Evolutionary conservation across 1,140 invertebrate genomes (phyloP).

Genomic region (Vollenhovia emeryi): DNA sequence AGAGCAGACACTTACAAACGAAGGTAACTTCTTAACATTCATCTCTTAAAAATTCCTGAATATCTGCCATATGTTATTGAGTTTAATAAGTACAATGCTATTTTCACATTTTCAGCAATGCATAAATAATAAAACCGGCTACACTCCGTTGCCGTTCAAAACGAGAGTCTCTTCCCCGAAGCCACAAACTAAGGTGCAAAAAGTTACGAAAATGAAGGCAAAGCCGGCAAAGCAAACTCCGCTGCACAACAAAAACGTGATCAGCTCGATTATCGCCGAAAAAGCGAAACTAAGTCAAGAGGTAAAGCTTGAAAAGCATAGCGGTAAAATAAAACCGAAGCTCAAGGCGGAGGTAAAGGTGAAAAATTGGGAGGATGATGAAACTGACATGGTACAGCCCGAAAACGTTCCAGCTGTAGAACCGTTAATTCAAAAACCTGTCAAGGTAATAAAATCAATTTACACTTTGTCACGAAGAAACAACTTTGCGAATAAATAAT

Average conservation of each 20-base stretch:
- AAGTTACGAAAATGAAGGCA: constrained; percentile 74
- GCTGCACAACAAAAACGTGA: constrained; percentile 82
- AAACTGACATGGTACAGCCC: constrained; percentile 70
- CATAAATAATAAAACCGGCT: constrained; percentile 69
- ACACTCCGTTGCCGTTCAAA: constrained; percentile 79
- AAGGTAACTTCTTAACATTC: constrained; percentile 81
- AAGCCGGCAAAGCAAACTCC: constrained; percentile 81
- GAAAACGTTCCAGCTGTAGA: constrained; percentile 53
- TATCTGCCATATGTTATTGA: neutral
- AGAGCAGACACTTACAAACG: constrained; percentile 86
- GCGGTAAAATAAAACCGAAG: constrained; percentile 88
- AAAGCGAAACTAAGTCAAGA: constrained; percentile 82
- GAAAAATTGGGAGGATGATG: constrained; percentile 87
- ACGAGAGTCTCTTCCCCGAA: constrained; percentile 69
- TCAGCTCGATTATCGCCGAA: constrained; percentile 82
- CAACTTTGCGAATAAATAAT: neutral
- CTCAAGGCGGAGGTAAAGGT: constrained; percentile 89
- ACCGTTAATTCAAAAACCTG: neutral
- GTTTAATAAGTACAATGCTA: neutral
- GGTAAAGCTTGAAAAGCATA: constrained; percentile 78
- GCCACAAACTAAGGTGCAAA: constrained; percentile 72
- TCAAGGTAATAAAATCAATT: constrained; percentile 40
- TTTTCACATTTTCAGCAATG: constrained; percentile 47
- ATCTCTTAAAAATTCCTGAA: neutral
- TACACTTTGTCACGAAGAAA: neutral